These are phyloP conservation scores for Lamellibrachia luymesi DNA, from an alignment of 1,140 invertebrate genomes.

Conservation along the genomic window DNA sequence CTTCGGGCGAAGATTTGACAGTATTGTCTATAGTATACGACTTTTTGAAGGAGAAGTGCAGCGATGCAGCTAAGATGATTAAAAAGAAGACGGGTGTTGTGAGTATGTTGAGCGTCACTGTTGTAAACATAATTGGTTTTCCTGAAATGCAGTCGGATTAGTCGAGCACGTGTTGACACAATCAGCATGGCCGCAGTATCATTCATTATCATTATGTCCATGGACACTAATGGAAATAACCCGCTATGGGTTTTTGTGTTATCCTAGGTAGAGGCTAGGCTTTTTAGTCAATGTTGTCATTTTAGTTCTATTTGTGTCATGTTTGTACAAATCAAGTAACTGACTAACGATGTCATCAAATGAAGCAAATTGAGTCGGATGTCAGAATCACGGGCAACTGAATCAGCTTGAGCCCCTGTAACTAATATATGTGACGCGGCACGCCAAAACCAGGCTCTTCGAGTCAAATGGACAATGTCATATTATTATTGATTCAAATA, in stretches of 20 bases:
- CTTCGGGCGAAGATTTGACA: conserved; percentile 17
- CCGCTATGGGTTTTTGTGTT: neutral
- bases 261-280: neutral
- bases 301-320: neutral
- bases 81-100: neutral
- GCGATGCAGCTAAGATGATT: neutral
- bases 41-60: neutral
- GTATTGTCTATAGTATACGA: neutral
- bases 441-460: too few species aligned
- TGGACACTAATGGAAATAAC: neutral
- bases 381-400: too few species aligned
- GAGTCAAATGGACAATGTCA: too few species aligned
- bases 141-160: neutral
- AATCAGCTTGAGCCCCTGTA: too few species aligned
- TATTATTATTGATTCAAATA: too few species aligned
- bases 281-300: neutral
- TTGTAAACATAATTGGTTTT: neutral
- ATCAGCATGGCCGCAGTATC: neutral
- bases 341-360: too few species aligned
- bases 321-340: neutral
- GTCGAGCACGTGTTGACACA: neutral
- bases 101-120: neutral
- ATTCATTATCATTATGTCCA: neutral
- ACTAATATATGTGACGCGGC: too few species aligned
- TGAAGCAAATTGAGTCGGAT: too few species aligned